Evolutionary conservation across 2,888 invertebrate genomes (phyloP), one percentile per base, ranked within the genome.

Genomic region (Eilema depressum): DNA sequence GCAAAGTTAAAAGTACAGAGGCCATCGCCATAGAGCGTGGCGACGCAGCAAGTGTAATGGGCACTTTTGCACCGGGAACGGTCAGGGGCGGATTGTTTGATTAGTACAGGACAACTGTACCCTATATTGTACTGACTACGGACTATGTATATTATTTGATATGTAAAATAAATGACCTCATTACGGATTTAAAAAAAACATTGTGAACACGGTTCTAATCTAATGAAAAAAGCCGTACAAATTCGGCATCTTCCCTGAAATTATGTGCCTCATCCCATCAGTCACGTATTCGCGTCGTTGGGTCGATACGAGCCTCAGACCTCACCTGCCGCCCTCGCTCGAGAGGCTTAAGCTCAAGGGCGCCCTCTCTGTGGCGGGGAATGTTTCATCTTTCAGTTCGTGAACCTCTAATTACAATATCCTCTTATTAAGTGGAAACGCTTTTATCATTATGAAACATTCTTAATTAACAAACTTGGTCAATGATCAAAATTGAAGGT

Each of bases 271-370:
- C 26, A 20, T 20, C 23, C 33, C 28, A n/a, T 64, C 28, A 28
- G 47, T 53, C 63, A 64, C 47, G 47, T 64, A 53, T 20, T n/a
- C 5, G 26, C 28, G 63, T 20, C n/a, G 12, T 59, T 10, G 47
- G 63, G 20, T 64, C 47, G 47, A 64, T 64, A 59, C n/a, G 7
- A n/a, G 28, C 28, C 26, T 28, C 12, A 64, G n/a, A 26, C 26
- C 47, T 64, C 28, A 64, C 63, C 62, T 62, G 61, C 1, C 23
- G 23, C 12, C 62, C 63, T 63, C 28, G 41, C 26, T 47, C 41
- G 41, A n/a, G 11, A 47, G 26, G 59, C 25, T 59, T 59, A 26
- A 11, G 28, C 7, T 10, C 2, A n/a, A n/a, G n/a, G n/a, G n/a
- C 53, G 53, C 20, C 53, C 47, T 47, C 47, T 47, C 47, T n/a